Conservation (phyloP, 1,140 invertebrate genomes). For the Zaprionus ornatus region DNA sequence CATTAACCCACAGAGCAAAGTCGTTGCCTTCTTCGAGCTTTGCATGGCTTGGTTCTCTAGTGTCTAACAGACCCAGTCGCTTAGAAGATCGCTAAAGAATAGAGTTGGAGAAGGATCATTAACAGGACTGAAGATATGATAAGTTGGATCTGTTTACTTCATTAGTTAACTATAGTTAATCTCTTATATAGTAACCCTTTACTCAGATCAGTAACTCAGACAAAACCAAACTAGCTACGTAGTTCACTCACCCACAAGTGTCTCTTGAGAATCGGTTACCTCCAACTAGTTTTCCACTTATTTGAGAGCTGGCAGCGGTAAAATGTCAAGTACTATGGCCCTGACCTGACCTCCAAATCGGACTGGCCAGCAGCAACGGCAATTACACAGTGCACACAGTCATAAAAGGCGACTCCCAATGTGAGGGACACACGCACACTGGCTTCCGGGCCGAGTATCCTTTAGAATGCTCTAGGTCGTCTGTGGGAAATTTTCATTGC, state of each 20-base stretch:
- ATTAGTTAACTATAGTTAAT: no score
- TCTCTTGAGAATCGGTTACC: neutral
- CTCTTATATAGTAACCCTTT: no score
- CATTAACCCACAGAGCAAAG: constrained; percentile 73
- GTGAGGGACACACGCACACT: neutral
- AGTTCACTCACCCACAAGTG: neutral
- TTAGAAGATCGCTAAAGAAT: neutral
- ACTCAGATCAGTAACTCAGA: no score
- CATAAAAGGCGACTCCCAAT: neutral
- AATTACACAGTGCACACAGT: constrained; percentile 25
- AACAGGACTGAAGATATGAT: no score
- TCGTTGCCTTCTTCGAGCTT: constrained; percentile 66
- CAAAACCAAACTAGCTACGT: neutral
- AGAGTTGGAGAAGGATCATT: no score
- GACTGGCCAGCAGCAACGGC: neutral
- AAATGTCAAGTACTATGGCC: constrained; percentile 58
- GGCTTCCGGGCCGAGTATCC: neutral
- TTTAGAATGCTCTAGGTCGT: constrained; percentile 14
- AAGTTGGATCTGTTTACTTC: no score
- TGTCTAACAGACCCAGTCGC: neutral
- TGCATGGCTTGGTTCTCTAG: neutral
- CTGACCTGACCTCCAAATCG: constrained; percentile 61
- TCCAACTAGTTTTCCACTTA: constrained; percentile 21
- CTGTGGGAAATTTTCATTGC: constrained; percentile 46
- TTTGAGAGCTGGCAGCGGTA: constrained; percentile 35